Evolutionary conservation across 2,888 invertebrate species (phyloP), one percentile per base, ranked within the genome.

Genomic region (Melanostoma scalare): DNA sequence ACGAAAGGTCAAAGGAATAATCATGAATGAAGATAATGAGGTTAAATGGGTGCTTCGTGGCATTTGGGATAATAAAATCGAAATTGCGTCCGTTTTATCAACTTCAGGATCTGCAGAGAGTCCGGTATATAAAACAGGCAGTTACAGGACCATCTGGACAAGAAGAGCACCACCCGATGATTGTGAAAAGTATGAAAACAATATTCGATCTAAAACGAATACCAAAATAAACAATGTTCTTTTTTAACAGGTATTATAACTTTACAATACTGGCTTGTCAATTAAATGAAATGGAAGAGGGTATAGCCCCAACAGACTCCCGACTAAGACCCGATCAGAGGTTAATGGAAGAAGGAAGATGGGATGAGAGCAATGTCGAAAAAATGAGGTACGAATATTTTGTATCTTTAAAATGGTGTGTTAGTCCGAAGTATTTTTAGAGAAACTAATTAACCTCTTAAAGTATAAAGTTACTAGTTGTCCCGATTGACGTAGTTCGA

Each of bases 221-320:
- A 9, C 36, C 6, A 2, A 33, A 33, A 31, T n/a, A 20, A n/a
- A 30, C 20, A 55, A 52, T 6, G n/a, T 40, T 58, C 48, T 68
- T 4, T 36, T 40, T 60, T 81, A 74, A 5, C 85, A 91, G 91
- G 88, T 97, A 95, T 93, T 99, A 99, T 92, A 95, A 96, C 92
- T 99, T 99, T 92, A 99, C 99, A 56, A 92, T 96, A 90, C 93
- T 99, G 88, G 98, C 99, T 69, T 96, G 98, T 89, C 98, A 99
- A 92, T 92, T 99, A 87, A 99, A 99, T 92, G 99, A 99, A 92
- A 93, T 93, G 55, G 99, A 99, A 92, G 94, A 95, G 4, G 96
- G 94, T 82, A 95, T 99, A 36, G 98, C 98, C 63, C 99, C 99
- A 6, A 98, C 99, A 0, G 99, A 99, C 93, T 95, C 96, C 67